These are phyloP conservation scores for Esperia sulphurella DNA, from an alignment of 2,888 invertebrate species.

Conservation along the genomic window DNA sequence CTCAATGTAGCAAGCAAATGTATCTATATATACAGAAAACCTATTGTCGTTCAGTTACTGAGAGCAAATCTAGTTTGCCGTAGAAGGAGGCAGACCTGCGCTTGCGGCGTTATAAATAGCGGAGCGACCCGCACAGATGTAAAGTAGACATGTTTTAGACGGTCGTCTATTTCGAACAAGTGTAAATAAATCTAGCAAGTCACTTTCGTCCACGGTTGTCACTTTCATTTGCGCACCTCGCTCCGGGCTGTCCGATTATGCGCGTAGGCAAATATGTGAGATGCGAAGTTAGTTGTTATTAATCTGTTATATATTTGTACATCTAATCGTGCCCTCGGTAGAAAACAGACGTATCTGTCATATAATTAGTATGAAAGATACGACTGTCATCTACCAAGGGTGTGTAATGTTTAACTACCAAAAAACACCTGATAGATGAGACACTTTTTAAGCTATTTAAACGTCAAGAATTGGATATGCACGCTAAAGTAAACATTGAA, in stretches of 20 bases:
- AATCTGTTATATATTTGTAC: too few relatives aligned
- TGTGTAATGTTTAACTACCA: too few relatives aligned
- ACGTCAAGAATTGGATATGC: too few relatives aligned
- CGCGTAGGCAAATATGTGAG: not conserved
- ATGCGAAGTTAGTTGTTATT: too few relatives aligned
- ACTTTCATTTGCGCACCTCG: conserved; percentile 60
- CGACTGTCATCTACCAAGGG: too few relatives aligned
- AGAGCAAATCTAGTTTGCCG: conserved; percentile 60
- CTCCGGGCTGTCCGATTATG: conserved; percentile 22
- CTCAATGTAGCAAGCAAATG: too few relatives aligned
- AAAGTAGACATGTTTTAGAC: conserved; percentile 73
- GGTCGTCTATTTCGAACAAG: conserved; percentile 69
- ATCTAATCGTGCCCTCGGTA: too few relatives aligned
- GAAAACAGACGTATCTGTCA: too few relatives aligned
- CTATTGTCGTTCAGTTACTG: conserved; percentile 37
- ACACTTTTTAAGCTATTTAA: too few relatives aligned
- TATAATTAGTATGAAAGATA: too few relatives aligned
- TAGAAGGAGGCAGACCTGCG: conserved; percentile 66
- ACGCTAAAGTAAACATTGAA: too few relatives aligned
- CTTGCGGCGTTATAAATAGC: conserved; percentile 67
- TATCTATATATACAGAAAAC: not conserved
- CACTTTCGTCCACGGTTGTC: conserved; percentile 68
- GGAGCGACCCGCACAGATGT: conserved; percentile 51
- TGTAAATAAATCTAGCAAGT: conserved; percentile 73
- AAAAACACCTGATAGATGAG: too few relatives aligned